Percentiles rank a stretch among this genome's conserved stretches.
Conservation (phyloP, 1,140 invertebrate genomes). For the Cyclina sinensis region DNA sequence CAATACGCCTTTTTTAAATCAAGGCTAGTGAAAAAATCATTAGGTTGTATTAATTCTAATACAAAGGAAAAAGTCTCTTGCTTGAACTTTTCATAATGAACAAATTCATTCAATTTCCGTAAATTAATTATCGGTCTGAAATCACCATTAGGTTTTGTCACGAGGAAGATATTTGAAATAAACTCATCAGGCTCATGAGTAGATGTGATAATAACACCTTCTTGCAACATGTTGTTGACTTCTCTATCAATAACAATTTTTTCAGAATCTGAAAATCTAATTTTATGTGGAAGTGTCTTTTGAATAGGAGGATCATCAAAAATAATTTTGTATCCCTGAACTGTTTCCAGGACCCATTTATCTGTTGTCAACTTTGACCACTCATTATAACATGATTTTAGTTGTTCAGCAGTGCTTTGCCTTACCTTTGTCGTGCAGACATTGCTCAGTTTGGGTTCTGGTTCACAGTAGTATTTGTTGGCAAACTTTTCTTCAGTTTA, state of each 20-base stretch:
- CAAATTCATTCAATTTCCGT: background rate
- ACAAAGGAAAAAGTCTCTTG: no score
- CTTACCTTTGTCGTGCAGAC: background rate
- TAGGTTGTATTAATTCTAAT: no score
- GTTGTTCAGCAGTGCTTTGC: background rate
- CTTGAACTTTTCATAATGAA: no score
- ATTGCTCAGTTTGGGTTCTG: background rate
- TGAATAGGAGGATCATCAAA: conserved; percentile 35
- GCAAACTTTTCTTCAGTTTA: background rate
- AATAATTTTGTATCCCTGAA: conserved; percentile 32
- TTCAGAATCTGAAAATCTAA: conserved; percentile 8
- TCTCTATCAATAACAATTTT: background rate
- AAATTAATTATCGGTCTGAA: background rate
- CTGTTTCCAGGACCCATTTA: conserved; percentile 12
- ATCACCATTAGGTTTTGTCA: background rate
- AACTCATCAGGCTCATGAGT: background rate
- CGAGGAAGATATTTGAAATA: conserved; percentile 1
- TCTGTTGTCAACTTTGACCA: conserved; percentile 15
- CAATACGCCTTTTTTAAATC: no score
- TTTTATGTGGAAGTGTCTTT: background rate
- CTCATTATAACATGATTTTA: background rate
- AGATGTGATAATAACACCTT: background rate
- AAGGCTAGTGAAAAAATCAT: no score
- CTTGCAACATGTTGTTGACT: background rate
- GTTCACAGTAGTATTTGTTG: background rate